Percentiles rank a stretch among this genome's conserved stretches.
Conservation (phyloP, 2,888 invertebrate genomes). For the Amorpha juglandis region DNA sequence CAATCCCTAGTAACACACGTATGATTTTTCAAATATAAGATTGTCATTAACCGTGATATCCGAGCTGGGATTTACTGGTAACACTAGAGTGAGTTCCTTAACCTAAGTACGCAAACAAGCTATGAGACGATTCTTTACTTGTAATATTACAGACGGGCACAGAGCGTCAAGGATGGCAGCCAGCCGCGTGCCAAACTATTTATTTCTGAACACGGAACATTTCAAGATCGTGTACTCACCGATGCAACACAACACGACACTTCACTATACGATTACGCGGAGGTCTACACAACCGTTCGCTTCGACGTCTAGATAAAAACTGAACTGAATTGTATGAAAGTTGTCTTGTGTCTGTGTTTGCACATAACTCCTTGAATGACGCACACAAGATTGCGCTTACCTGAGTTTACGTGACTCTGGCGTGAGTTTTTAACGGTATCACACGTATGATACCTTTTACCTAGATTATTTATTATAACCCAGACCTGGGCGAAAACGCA, state of each 20-base stretch:
- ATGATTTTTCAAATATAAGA: no score
- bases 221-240: slow-evolving; percentile 68
- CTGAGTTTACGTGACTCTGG: slow-evolving; percentile 11
- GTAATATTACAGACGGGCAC: slow-evolving; percentile 19
- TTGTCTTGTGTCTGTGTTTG: slow-evolving; percentile 45
- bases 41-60: no score
- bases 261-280: slow-evolving; percentile 38
- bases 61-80: no score
- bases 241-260: slow-evolving; percentile 67
- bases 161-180: slow-evolving; percentile 60
- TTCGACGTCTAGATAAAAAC: slow-evolving; percentile 62
- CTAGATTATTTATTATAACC: no score
- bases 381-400: slow-evolving; percentile 47
- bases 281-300: slow-evolving; percentile 49
- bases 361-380: slow-evolving; percentile 50
- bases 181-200: slow-evolving; percentile 67
- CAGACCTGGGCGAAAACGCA: no score
- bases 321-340: slow-evolving; percentile 53
- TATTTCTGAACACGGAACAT: slow-evolving; percentile 62
- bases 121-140: no score
- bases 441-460: no score
- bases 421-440: not conserved
- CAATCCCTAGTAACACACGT: no score
- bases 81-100: no score
- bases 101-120: no score